Evolutionary conservation across 2,113 vertebrate species (phyloP).

Genomic region (Microcebus lehilahytsara): DNA sequence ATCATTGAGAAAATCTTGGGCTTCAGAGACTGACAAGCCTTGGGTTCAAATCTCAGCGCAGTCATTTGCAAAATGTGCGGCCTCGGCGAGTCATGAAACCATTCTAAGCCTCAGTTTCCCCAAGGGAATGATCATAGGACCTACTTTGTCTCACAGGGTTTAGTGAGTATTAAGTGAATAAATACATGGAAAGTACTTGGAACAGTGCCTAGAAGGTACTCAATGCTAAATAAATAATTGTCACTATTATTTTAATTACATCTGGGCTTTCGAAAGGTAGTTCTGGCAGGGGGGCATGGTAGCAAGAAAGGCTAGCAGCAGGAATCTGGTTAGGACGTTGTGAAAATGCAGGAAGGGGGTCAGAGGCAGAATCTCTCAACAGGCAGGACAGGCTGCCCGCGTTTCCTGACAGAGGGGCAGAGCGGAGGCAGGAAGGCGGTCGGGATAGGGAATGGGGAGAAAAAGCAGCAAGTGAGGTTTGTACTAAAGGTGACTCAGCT

Average conservation of each 20-base stretch:
- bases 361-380: neutral
- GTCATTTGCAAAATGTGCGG: neutral
- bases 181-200: neutral
- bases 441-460: neutral
- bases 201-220: neutral
- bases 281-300: neutral
- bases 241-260: slow-evolving; percentile 9
- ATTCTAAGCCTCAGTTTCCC: slow-evolving; percentile 24
- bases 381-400: neutral
- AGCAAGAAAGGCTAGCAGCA: neutral
- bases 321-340: neutral
- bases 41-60: slow-evolving; percentile 40
- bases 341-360: neutral
- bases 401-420: neutral
- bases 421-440: neutral
- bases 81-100: neutral
- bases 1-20: neutral
- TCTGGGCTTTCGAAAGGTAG: slow-evolving; percentile 35
- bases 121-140: neutral
- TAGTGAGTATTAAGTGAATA: slow-evolving; percentile 47
- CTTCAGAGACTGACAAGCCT: neutral
- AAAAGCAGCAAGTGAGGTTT: neutral
- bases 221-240: slow-evolving; percentile 30
- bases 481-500: neutral
- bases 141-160: neutral